Conservation (phyloP, 1,140 invertebrate genomes). For the Papilio dardanus region DNA sequence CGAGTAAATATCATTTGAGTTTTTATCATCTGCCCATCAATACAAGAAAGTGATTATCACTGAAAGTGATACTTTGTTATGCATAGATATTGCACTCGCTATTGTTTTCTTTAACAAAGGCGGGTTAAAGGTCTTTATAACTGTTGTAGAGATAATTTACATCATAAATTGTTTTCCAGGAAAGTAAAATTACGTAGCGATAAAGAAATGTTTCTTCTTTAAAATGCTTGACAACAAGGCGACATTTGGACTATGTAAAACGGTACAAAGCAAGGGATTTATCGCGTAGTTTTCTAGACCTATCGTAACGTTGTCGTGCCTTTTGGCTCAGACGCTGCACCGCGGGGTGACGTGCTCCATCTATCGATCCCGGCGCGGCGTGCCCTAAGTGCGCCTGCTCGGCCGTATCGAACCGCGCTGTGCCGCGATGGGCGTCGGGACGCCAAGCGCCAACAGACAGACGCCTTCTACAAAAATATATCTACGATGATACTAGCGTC, state of each 20-base stretch:
- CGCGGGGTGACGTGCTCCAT: conserved; percentile 53
- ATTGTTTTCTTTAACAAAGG: conserved; percentile 1
- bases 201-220: not conserved
- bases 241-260: not conserved
- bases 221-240: not conserved
- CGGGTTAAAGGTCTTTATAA: conserved; percentile 3
- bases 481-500: not conserved
- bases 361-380: conserved; percentile 41
- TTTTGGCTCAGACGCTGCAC: conserved; percentile 61
- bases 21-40: no score
- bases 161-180: not conserved
- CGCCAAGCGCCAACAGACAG: conserved; percentile 1
- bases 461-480: not conserved
- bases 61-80: not conserved
- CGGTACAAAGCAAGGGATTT: not conserved
- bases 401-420: conserved; percentile 47
- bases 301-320: conserved; percentile 71
- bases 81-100: not conserved
- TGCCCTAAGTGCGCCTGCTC: conserved; percentile 51
- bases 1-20: no score
- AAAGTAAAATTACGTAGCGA: not conserved
- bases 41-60: conserved; percentile 1
- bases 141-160: not conserved
- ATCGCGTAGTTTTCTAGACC: conserved; percentile 55
- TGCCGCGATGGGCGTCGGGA: not conserved